phyloP scores from a whole-genome alignment of 1,140 invertebrate species.

The Druon quercuslanigerum region DNA sequence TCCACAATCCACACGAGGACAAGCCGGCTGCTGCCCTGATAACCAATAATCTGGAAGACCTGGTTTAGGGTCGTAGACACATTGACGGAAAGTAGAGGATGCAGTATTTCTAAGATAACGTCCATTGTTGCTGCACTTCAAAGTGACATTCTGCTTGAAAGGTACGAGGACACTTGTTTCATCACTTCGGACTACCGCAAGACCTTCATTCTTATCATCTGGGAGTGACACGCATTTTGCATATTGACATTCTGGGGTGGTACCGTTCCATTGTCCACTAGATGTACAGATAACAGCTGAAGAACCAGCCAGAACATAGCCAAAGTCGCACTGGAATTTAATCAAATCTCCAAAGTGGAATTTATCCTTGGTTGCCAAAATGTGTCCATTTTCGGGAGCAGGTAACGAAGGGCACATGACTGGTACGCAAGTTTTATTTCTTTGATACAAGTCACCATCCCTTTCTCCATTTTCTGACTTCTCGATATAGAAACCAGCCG shows the following conservation, averaged over 20 bases:
- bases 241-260: constrained; percentile 93
- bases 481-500: constrained; percentile 90
- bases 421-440: constrained; percentile 96
- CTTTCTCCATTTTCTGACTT: constrained; percentile 88
- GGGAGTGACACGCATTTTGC: constrained; percentile 92
- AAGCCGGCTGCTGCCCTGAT: constrained; percentile 88
- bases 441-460: constrained; percentile 91
- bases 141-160: constrained; percentile 92
- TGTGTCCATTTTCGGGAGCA: constrained; percentile 92
- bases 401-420: constrained; percentile 89
- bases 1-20: constrained; percentile 92
- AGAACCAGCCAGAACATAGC: constrained; percentile 92
- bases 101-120: constrained; percentile 86
- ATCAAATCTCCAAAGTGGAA: constrained; percentile 95
- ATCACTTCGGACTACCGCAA: constrained; percentile 84
- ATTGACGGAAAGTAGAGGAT: constrained; percentile 91
- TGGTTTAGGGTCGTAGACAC: constrained; percentile 95
- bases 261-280: constrained; percentile 95
- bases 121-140: constrained; percentile 87
- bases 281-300: constrained; percentile 91
- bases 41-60: constrained; percentile 95
- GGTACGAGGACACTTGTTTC: constrained; percentile 88
- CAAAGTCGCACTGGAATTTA: constrained; percentile 96
- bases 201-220: constrained; percentile 91
- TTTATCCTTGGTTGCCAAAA: constrained; percentile 85